Evolutionary conservation across 2,888 invertebrate genomes (phyloP).

Genomic region (Keiferia lycopersicella): DNA sequence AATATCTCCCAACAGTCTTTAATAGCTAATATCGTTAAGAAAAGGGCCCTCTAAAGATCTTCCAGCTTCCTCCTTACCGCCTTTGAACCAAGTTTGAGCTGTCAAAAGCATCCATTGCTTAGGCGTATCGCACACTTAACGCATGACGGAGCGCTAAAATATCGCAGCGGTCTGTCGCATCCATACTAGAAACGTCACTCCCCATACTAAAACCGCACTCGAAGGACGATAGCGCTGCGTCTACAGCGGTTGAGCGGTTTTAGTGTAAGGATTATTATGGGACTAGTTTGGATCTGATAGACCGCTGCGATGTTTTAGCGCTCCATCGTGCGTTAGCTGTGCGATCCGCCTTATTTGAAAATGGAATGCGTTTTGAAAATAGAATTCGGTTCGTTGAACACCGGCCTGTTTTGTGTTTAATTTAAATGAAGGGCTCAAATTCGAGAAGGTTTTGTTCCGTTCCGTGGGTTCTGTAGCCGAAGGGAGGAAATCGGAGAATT

Average conservation of each 20-base stretch:
- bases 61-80: constrained; percentile 7
- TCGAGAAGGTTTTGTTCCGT: constrained; percentile 25
- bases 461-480: constrained; percentile 9
- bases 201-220: no score
- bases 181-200: no score
- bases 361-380: constrained; percentile 32
- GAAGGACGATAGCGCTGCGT: no score
- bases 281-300: no score
- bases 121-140: no score
- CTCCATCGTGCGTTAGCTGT: no score
- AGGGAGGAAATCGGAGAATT: neutral
- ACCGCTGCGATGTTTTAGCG: no score
- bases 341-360: constrained; percentile 31
- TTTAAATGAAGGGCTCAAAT: constrained; percentile 36
- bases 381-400: constrained; percentile 41
- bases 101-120: constrained; percentile 29
- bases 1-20: neutral
- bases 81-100: constrained; percentile 19
- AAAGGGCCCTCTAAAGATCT: constrained; percentile 5
- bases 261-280: no score
- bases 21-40: constrained; percentile 12
- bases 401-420: constrained; percentile 41
- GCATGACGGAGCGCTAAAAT: no score
- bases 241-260: no score
- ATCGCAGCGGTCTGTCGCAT: no score